Evolutionary conservation across 2,888 invertebrate species (phyloP), one percentile per base, ranked within the genome.

Genomic region (Heliconius hortense): DNA sequence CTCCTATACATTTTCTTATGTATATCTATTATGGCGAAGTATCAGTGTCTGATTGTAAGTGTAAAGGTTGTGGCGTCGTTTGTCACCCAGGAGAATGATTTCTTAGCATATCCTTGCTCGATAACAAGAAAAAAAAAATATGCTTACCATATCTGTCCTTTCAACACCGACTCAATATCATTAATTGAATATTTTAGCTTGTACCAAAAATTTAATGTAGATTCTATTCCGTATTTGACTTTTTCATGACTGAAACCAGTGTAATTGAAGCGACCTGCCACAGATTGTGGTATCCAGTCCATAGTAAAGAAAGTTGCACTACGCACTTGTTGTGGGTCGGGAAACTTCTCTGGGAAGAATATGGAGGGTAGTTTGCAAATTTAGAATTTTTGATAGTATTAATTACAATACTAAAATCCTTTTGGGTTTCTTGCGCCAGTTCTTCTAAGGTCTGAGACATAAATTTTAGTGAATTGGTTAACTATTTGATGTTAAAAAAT

Each of bases 271-370:
- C 79, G 63, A 8, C 15, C 24, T 67, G 11, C 60, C 60, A 18
- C 68, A 39, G 4, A 74, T 43, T 2, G 39, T 43, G 78, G 73
- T 0, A 84, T 62, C 91, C 91, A 91, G 13, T 87, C 84, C 0
- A 79, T 81, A 0, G 81, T 72, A 77, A 90, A 90, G 0, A 87
- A 82, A 1, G 88, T 82, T 0, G 86, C 35, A 0, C 87, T 85
- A 0, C 79, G 81, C 0, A 82, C 76, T 78, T 91, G 91, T 0
- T 86, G 86, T 0, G 91, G 90, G 43, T 87, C 79, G 0, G 85
- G 78, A 48, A 90, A 91, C 63, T 53, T 85, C 78, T 86, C 91
- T 92, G 84, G 0, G 82, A 84, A 35, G n/a, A 56, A 31, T n/a
- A n/a, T n/a, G 13, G 21, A 24, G 13, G 18, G n/a, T 69, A 43